Percentiles rank a stretch among this genome's conserved stretches.
Conservation (phyloP, 2,888 invertebrate species). For the Leptinotarsa peninsularis region DNA sequence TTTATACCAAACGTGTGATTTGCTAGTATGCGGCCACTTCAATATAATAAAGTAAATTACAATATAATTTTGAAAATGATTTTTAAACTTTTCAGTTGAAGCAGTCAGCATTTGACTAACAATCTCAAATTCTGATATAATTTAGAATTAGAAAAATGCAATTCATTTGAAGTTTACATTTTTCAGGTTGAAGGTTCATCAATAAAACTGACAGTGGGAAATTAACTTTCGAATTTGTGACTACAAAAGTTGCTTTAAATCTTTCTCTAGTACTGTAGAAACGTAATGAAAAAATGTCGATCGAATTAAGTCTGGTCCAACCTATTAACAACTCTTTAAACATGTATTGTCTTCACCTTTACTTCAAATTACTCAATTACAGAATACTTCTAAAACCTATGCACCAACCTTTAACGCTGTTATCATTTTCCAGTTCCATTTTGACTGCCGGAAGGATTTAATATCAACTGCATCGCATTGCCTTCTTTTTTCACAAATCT, state of each 20-base stretch:
- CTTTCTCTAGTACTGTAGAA: no score
- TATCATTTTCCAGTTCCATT: conserved; percentile 51
- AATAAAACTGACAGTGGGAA: conserved; percentile 6
- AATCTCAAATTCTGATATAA: no score
- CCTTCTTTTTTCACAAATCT: conserved; percentile 25
- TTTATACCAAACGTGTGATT: no score
- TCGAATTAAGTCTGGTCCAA: neutral
- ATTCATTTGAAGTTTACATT: neutral
- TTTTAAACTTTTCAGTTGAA: no score
- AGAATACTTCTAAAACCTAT: neutral
- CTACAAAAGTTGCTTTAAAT: neutral
- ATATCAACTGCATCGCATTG: conserved; percentile 52
- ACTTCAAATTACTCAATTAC: neutral
- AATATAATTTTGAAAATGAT: no score
- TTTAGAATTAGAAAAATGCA: neutral
- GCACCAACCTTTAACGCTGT: conserved; percentile 44
- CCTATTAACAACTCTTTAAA: neutral
- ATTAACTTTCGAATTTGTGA: neutral
- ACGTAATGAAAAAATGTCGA: neutral
- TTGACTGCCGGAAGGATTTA: conserved; percentile 24
- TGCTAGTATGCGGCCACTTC: no score
- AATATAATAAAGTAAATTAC: no score
- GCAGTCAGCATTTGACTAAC: no score
- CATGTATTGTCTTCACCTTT: neutral
- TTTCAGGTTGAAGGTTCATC: conserved; percentile 4